A percentile compares a stretch with the other conserved stretches of the same genome.
These are phyloP conservation scores for Aricia artaxerxes DNA, from an alignment of 2,888 invertebrate species.

Conservation along the genomic window DNA sequence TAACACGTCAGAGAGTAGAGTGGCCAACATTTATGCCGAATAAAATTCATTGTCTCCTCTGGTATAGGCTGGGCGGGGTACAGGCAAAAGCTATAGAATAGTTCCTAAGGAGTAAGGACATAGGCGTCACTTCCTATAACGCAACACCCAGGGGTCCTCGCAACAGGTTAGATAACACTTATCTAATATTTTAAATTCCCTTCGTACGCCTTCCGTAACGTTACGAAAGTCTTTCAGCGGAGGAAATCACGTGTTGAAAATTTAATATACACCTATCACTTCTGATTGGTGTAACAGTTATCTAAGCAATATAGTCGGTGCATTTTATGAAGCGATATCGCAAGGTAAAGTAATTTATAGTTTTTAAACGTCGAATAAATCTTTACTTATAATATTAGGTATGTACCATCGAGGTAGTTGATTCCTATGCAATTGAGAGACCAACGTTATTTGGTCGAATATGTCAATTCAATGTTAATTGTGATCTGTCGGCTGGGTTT, in stretches of 20 bases:
- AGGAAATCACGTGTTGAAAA: slow-evolving; percentile 26
- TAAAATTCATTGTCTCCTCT: background rate
- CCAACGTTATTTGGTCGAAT: too few species aligned
- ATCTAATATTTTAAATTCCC: slow-evolving; percentile 30
- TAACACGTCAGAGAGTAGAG: too few species aligned
- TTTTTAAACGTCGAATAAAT: background rate
- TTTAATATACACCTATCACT: slow-evolving; percentile 27
- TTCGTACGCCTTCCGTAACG: slow-evolving; percentile 29
- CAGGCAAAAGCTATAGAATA: background rate
- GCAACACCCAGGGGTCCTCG: slow-evolving; percentile 26
- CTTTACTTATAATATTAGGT: too few species aligned
- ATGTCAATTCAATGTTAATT: too few species aligned
- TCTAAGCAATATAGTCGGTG: slow-evolving; percentile 2
- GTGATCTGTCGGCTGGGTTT: too few species aligned
- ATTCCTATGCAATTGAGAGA: too few species aligned
- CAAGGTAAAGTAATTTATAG: background rate
- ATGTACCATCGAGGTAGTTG: too few species aligned
- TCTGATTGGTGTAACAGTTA: slow-evolving; percentile 10
- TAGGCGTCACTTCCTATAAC: background rate
- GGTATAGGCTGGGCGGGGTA: too few species aligned
- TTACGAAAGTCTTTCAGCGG: slow-evolving; percentile 28
- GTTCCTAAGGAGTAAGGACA: background rate
- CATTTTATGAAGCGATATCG: background rate
- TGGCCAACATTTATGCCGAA: background rate
- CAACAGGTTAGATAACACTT: slow-evolving; percentile 21